phyloP scores from a whole-genome alignment of 2,888 invertebrate genomes.

The Ischnus inquisitorius region DNA sequence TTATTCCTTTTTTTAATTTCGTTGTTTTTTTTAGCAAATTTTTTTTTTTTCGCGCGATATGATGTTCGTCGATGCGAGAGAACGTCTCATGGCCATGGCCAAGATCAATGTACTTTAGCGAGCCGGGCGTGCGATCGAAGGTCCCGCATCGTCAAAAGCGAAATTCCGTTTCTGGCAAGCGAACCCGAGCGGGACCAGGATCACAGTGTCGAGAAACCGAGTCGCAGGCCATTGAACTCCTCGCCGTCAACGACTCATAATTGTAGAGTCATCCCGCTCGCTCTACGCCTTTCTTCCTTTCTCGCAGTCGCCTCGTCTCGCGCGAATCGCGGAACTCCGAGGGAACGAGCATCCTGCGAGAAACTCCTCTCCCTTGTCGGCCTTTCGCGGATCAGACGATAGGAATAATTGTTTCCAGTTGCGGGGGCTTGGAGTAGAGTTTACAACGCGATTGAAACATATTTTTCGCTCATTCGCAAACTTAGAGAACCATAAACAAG shows the following conservation, averaged over 20 bases:
- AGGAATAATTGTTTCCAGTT: neutral
- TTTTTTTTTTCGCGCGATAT: slow-evolving; percentile 38
- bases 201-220: slow-evolving; percentile 32
- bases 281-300: slow-evolving; percentile 36
- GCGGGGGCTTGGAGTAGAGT: no score
- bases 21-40: slow-evolving; percentile 60
- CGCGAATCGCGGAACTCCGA: slow-evolving; percentile 2
- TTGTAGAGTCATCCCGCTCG: slow-evolving; percentile 51
- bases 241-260: slow-evolving; percentile 51
- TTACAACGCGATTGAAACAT: neutral
- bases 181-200: slow-evolving; percentile 30
- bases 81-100: slow-evolving; percentile 51
- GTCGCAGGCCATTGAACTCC: slow-evolving; percentile 56
- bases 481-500: neutral
- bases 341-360: slow-evolving; percentile 10
- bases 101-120: slow-evolving; percentile 61
- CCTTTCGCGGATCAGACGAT: neutral
- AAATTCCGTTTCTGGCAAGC: slow-evolving; percentile 64
- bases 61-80: slow-evolving; percentile 33
- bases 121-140: slow-evolving; percentile 13
- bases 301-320: slow-evolving; percentile 16
- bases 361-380: slow-evolving; percentile 12
- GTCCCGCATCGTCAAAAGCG: slow-evolving; percentile 44
- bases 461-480: neutral
- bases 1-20: slow-evolving; percentile 47